Conservation (phyloP, 2,888 invertebrate genomes). For the Aphidoletes aphidimyza region DNA sequence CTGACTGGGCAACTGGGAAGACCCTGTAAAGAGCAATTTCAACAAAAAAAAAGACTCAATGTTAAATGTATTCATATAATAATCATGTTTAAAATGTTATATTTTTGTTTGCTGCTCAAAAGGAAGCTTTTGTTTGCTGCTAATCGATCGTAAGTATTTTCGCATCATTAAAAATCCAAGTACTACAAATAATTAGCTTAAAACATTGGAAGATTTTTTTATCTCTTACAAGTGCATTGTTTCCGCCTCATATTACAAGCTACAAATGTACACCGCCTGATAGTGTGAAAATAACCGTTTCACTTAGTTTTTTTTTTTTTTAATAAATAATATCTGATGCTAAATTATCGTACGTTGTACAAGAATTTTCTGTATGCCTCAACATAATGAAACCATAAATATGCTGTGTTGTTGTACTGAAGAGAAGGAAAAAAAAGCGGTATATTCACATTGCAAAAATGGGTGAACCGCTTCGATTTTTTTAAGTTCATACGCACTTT, state of each 20-base stretch:
- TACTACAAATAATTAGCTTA: not conserved
- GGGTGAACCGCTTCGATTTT: conserved; percentile 48
- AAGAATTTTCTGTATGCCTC: not conserved
- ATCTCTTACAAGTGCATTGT: not conserved
- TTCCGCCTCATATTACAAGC: conserved; percentile 10
- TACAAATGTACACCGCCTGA: not conserved
- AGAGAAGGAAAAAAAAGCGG: not conserved
- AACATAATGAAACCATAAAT: conserved; percentile 35
- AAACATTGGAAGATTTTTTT: not conserved
- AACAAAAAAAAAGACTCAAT: conserved; percentile 15
- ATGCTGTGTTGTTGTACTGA: not conserved
- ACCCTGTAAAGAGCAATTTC: conserved; percentile 69
- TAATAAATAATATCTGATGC: no score
- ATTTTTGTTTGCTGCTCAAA: not conserved
- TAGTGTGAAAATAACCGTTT: conserved; percentile 49
- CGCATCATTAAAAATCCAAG: not conserved
- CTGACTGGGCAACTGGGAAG: conserved; percentile 76
- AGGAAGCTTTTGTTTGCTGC: not conserved
- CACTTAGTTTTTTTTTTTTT: not conserved
- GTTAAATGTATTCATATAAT: not conserved
- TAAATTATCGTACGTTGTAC: not conserved
- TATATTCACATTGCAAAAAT: not conserved
- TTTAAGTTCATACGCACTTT: conserved; percentile 27
- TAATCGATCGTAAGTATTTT: not conserved
- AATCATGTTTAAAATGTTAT: not conserved